Conservation (phyloP, 2,888 invertebrate genomes). For the Zaprionus bogoriensis region DNA sequence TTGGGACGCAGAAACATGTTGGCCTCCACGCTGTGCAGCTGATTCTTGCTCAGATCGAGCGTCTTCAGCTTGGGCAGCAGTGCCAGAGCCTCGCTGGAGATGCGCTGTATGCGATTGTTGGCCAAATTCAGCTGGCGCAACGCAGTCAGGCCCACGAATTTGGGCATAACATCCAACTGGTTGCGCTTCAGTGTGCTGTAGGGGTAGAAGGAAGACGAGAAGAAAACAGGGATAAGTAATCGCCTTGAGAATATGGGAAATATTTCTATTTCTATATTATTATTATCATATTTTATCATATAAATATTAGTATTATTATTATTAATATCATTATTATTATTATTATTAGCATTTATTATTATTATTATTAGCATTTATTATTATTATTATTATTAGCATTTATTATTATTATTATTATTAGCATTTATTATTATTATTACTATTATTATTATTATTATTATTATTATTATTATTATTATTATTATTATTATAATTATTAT, state of each 20-base stretch:
- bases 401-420: no score
- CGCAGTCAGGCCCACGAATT: slow-evolving; percentile 89
- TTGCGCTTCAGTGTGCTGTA: slow-evolving; percentile 88
- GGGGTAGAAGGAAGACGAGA: neutral
- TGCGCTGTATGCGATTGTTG: slow-evolving; percentile 90
- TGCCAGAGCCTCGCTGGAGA: slow-evolving; percentile 94
- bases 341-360: no score
- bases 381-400: no score
- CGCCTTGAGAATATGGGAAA: neutral
- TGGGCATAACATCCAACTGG: slow-evolving; percentile 89
- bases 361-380: no score
- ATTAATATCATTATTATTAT: no score
- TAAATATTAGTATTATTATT: no score
- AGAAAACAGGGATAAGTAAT: neutral
- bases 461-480: no score
- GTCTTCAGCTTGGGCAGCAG: slow-evolving; percentile 85
- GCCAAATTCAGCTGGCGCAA: slow-evolving; percentile 90
- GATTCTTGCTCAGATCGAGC: slow-evolving; percentile 83
- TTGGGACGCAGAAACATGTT: slow-evolving; percentile 84
- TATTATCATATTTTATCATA: no score
- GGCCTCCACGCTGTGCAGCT: slow-evolving; percentile 80
- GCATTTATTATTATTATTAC: no score
- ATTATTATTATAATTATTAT: no score
- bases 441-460: no score
- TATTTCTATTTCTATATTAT: neutral